A percentile compares a stretch with the other conserved stretches of the same genome.
These are phyloP conservation scores for Bucco capensis DNA, from an alignment of 2,113 vertebrate species.

Conservation along the genomic window DNA sequence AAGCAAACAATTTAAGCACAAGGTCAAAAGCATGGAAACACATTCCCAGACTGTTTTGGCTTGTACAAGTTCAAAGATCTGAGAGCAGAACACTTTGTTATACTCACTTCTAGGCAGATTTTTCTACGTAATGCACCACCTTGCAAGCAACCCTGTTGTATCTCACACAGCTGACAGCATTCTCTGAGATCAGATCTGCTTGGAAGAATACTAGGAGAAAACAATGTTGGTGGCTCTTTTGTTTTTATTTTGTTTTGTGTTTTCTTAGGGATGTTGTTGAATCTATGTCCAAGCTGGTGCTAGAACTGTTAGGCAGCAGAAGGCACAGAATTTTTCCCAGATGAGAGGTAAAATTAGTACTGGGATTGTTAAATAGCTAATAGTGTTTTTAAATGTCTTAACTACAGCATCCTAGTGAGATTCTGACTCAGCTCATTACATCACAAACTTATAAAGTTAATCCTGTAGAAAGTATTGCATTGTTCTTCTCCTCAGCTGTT, in stretches of 20 bases:
- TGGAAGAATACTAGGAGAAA: not conserved
- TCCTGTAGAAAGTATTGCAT: constrained; percentile 11
- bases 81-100: not conserved
- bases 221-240: not conserved
- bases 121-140: not conserved
- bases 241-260: not conserved
- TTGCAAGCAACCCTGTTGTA: not conserved
- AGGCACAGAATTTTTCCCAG: not conserved
- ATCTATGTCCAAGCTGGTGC: not conserved
- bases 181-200: not conserved
- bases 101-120: not conserved
- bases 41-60: not conserved
- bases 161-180: not conserved
- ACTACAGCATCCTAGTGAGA: not conserved
- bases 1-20: not conserved
- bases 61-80: not conserved
- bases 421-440: constrained; percentile 5
- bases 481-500: constrained; percentile 28
- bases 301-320: not conserved
- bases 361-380: not conserved
- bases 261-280: not conserved
- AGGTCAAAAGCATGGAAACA: not conserved
- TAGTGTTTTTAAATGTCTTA: not conserved
- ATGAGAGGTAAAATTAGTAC: not conserved
- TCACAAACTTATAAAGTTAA: constrained; percentile 7